These are phyloP conservation scores for Dexiosoma caninum DNA, from an alignment of 2,888 invertebrate species.

Conservation along the genomic window DNA sequence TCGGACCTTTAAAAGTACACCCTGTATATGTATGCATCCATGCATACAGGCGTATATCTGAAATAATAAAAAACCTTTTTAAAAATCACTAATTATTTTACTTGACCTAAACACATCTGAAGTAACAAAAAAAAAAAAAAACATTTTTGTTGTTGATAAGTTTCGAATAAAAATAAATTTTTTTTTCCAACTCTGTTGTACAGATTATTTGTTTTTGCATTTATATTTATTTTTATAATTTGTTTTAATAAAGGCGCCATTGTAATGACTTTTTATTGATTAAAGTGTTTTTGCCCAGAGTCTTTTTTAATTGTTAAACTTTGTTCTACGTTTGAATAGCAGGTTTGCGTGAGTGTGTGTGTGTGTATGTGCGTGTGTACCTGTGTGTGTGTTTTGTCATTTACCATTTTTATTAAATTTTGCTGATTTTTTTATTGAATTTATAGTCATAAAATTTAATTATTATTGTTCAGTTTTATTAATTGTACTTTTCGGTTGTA, in stretches of 20 bases:
- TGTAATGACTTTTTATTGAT: background rate
- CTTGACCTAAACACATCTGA: background rate
- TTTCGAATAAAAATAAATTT: background rate
- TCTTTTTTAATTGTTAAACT: constrained; percentile 5
- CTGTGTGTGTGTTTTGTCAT: background rate
- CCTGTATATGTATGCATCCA: too few species aligned
- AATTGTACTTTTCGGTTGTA: constrained; percentile 14
- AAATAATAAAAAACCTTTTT: background rate
- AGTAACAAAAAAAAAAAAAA: too few species aligned
- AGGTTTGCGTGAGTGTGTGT: background rate
- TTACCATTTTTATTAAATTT: constrained; percentile 11
- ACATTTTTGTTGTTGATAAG: background rate
- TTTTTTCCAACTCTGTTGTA: background rate
- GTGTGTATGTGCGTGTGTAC: too few species aligned
- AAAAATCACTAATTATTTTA: background rate
- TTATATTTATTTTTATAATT: background rate
- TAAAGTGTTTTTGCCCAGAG: background rate
- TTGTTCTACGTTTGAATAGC: constrained; percentile 2
- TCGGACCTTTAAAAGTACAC: too few species aligned
- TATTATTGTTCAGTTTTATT: constrained; percentile 39
- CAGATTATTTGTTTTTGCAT: background rate
- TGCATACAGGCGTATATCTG: too few species aligned
- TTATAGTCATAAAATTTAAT: constrained; percentile 26
- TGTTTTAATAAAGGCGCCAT: constrained; percentile 26
- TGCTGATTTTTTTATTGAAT: constrained; percentile 16